Conservation (phyloP, 2,888 invertebrate genomes). For the Pseudococcus viburni region DNA sequence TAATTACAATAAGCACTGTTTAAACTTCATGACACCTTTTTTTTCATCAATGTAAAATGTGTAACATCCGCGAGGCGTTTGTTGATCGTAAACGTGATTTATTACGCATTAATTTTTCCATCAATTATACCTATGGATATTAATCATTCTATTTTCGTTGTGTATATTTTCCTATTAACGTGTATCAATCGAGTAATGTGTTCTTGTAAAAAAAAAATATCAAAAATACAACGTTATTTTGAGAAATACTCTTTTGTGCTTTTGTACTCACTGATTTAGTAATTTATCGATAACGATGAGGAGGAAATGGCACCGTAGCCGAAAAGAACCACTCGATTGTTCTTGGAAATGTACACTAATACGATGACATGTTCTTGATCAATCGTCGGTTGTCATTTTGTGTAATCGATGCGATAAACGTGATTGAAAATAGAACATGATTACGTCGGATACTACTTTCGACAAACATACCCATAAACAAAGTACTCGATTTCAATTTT, state of each 20-base stretch:
- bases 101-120: background rate
- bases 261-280: background rate
- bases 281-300: background rate
- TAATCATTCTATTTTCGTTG: background rate
- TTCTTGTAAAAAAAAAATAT: background rate
- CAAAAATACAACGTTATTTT: background rate
- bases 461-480: no score
- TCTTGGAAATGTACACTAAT: background rate
- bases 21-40: background rate
- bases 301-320: background rate
- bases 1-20: background rate
- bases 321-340: background rate
- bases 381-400: background rate
- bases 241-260: background rate
- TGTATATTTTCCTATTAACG: constrained; percentile 2
- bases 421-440: background rate
- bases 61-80: background rate
- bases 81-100: background rate
- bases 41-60: background rate
- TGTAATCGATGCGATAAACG: background rate
- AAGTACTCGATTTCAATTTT: no score
- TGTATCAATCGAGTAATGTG: background rate
- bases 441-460: no score
- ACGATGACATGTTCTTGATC: background rate
- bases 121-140: background rate